phyloP scores from a whole-genome alignment of 2,113 vertebrate species.

The Brachyhypopomus gauderio region DNA sequence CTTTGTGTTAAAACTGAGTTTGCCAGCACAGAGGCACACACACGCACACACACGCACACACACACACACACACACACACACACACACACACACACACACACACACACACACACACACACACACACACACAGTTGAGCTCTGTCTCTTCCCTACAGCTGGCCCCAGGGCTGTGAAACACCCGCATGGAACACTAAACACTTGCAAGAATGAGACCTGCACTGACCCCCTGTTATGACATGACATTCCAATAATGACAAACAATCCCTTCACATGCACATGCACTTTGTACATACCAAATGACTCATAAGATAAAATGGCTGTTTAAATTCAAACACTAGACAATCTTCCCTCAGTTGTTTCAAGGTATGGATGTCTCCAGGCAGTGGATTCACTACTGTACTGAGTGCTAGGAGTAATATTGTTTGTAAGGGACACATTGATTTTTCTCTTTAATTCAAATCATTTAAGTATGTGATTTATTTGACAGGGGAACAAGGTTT shows the following conservation, averaged over 20 bases:
- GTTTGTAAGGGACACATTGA: not conserved
- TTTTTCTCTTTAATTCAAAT: not conserved
- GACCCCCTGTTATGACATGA: not conserved
- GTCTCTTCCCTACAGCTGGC: not conserved
- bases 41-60: not conserved
- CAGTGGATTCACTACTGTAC: not conserved
- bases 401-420: not conserved
- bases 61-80: not conserved
- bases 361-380: not conserved
- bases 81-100: not conserved
- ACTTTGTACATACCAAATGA: not conserved
- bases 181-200: slow-evolving; percentile 2
- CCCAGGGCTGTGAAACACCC: not conserved
- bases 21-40: not conserved
- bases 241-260: not conserved
- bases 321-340: not conserved
- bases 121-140: not conserved
- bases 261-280: not conserved
- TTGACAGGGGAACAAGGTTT: not conserved
- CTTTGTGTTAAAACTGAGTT: not conserved
- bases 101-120: not conserved
- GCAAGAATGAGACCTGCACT: not conserved
- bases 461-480: not conserved
- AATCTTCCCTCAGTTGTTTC: not conserved
- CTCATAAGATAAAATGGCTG: not conserved